Evolutionary conservation across 1,140 invertebrate genomes (phyloP).

Genomic region (Hestina assimilis): DNA sequence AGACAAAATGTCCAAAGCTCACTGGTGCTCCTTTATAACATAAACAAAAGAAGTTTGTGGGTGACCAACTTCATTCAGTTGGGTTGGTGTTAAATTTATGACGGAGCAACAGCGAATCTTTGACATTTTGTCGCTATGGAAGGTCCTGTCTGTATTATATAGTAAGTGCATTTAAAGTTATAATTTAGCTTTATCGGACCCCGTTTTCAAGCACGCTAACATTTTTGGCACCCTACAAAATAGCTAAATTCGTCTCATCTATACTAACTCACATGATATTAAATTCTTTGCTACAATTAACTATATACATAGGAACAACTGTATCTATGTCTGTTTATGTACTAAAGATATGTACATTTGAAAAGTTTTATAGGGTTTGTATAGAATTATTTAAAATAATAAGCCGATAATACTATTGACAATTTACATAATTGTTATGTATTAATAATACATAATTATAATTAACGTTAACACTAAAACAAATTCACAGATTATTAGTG

Average conservation of each 20-base stretch:
- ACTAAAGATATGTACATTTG: constrained; percentile 3
- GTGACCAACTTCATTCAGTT: too few species aligned
- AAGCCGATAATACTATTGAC: neutral
- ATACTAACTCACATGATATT: constrained; percentile 30
- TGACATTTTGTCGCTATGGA: too few species aligned
- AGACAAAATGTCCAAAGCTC: too few species aligned
- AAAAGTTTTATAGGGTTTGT: neutral
- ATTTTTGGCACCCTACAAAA: constrained; percentile 67
- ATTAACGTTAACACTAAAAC: neutral
- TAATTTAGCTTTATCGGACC: constrained; percentile 16
- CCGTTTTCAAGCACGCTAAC: constrained; percentile 24
- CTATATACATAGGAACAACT: constrained; percentile 73
- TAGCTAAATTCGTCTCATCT: constrained; percentile 51
- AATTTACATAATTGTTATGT: neutral
- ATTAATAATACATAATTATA: neutral
- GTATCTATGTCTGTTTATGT: constrained; percentile 12
- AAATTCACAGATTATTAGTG: neutral
- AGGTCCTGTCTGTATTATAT: constrained; percentile 14
- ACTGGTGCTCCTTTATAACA: too few species aligned
- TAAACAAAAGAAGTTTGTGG: too few species aligned
- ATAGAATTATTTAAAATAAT: too few species aligned
- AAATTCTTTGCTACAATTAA: constrained; percentile 38
- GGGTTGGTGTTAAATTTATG: too few species aligned
- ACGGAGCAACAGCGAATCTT: too few species aligned
- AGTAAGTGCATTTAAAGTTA: constrained; percentile 23